Conservation (phyloP, 2,888 invertebrate genomes). For the Macroteleia sp. region DNA sequence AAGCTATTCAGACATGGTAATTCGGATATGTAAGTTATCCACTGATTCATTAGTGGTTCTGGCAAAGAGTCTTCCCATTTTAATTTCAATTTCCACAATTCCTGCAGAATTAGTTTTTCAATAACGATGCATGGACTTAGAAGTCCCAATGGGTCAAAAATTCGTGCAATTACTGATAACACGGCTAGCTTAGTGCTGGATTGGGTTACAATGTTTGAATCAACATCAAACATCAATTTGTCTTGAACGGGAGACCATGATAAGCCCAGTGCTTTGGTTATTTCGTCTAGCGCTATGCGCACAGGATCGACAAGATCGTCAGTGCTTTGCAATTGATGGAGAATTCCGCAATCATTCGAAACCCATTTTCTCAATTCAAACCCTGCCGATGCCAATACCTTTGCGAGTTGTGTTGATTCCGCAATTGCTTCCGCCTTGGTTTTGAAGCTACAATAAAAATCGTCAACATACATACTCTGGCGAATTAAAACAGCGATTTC, state of each 20-base stretch:
- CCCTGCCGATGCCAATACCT: background rate
- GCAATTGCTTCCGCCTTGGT: background rate
- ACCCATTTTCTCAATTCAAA: constrained; percentile 19
- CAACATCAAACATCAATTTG: background rate
- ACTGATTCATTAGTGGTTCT: background rate
- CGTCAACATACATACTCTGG: background rate
- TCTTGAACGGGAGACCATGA: background rate
- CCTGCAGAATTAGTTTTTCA: constrained; percentile 62
- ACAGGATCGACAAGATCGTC: background rate
- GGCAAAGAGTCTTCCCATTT: constrained; percentile 6
- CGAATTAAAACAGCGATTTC: background rate
- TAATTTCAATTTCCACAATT: constrained; percentile 32
- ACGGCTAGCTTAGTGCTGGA: constrained; percentile 23
- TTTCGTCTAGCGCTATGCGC: background rate
- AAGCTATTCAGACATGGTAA: background rate
- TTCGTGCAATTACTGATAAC: constrained; percentile 55
- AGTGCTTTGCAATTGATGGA: background rate
- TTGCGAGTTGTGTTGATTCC: background rate
- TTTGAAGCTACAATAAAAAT: constrained; percentile 3
- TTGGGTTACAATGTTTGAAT: background rate
- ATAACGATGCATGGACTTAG: constrained; percentile 63
- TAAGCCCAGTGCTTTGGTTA: constrained; percentile 4
- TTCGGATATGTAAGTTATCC: constrained; percentile 2
- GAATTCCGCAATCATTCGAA: constrained; percentile 2
- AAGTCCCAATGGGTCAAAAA: constrained; percentile 68